A percentile compares a stretch with the other conserved stretches of the same genome.
phyloP scores from a whole-genome alignment of 2,888 invertebrate species.

The Tryphoninae sp. region DNA sequence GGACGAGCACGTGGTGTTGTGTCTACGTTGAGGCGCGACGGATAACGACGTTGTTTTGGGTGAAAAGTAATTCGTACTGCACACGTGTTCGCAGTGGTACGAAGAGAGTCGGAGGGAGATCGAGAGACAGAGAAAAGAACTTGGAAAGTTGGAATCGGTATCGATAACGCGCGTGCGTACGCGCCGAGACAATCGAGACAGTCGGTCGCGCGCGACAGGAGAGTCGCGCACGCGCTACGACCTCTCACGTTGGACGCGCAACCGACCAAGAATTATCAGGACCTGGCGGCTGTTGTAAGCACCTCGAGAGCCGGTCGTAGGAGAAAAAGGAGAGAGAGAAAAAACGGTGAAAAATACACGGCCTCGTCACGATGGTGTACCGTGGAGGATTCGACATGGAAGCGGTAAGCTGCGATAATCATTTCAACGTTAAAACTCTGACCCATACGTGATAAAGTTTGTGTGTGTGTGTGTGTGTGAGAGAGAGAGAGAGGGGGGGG shows the following conservation, averaged over 20 bases:
- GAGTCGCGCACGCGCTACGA: conserved; percentile 29
- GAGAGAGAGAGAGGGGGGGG: not conserved
- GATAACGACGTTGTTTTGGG: too few species aligned
- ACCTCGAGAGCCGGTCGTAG: too few species aligned
- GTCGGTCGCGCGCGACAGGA: conserved; percentile 31
- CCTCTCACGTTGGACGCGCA: not conserved
- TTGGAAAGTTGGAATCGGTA: not conserved
- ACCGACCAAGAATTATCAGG: not conserved
- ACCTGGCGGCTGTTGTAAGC: too few species aligned
- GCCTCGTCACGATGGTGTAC: conserved; percentile 73
- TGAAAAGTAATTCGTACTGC: too few species aligned
- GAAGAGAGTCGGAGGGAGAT: not conserved
- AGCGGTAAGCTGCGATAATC: conserved; percentile 73
- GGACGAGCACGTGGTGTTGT: conserved; percentile 47
- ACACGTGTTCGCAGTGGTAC: too few species aligned
- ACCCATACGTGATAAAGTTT: not conserved
- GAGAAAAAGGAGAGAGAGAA: not conserved
- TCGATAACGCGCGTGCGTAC: not conserved
- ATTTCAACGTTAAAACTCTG: not conserved
- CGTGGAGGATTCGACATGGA: conserved; percentile 77
- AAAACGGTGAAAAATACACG: conserved; percentile 27
- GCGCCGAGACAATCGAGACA: not conserved
- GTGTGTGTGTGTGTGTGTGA: not conserved
- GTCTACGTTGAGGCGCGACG: too few species aligned
- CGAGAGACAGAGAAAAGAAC: not conserved